These are phyloP conservation scores for Unio pictorum DNA, from an alignment of 2,888 invertebrate species.

Conservation along the genomic window DNA sequence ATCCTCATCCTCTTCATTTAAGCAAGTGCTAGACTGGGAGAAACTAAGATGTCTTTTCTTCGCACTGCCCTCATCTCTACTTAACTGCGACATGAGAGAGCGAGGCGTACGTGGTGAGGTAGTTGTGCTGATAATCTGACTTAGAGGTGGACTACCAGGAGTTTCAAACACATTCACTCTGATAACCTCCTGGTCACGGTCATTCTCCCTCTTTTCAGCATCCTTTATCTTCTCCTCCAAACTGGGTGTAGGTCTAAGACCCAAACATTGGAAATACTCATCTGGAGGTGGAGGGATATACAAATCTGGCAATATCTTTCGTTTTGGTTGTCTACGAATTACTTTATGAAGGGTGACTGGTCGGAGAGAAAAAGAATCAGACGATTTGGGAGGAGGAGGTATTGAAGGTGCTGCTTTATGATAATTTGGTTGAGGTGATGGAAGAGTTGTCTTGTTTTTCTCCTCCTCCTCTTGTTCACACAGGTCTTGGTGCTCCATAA, in stretches of 20 bases:
- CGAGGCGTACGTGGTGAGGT: conserved; percentile 40
- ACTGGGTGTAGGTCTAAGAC: conserved; percentile 28
- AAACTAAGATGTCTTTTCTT: conserved; percentile 42
- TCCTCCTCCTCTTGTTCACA: conserved; percentile 18
- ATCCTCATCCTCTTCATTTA: background rate
- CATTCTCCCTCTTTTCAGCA: conserved; percentile 24
- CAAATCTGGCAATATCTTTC: conserved; percentile 20
- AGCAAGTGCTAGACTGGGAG: conserved; percentile 12
- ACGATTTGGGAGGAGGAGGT: background rate
- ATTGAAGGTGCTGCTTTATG: background rate
- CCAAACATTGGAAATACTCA: conserved; percentile 28
- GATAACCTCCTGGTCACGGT: conserved; percentile 48
- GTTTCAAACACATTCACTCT: conserved; percentile 33
- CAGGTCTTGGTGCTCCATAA: conserved; percentile 27
- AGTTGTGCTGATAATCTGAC: conserved; percentile 3
- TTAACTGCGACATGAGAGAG: conserved; percentile 53
- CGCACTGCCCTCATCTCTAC: conserved; percentile 34
- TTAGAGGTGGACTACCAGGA: conserved; percentile 51
- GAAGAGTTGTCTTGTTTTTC: background rate
- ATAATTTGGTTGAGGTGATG: background rate
- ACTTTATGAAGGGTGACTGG: background rate
- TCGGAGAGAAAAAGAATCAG: background rate
- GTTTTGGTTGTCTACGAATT: conserved; percentile 3
- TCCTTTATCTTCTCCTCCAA: conserved; percentile 30
- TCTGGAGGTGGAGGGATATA: conserved; percentile 33